Evolutionary conservation across 2,888 invertebrate species (phyloP).

Genomic region (Auanema freiburgensis): DNA sequence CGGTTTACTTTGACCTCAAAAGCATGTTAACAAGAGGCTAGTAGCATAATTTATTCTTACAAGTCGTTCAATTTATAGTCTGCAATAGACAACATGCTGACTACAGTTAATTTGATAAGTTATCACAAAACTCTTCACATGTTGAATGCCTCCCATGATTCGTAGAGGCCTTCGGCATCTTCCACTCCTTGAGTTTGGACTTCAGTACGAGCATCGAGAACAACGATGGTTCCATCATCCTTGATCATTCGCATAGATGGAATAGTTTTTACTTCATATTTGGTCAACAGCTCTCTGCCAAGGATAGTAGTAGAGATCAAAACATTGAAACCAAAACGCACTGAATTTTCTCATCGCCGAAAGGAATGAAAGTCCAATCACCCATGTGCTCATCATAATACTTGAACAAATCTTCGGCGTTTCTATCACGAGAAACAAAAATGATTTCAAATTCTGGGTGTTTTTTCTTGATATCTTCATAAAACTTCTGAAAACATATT

Average conservation of each 20-base stretch:
- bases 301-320: too few relatives aligned
- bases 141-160: constrained; percentile 42
- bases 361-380: constrained; percentile 55
- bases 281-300: constrained; percentile 37
- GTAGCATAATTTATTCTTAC: too few relatives aligned
- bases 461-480: constrained; percentile 49
- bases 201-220: constrained; percentile 67
- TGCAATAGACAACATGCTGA: too few relatives aligned
- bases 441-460: constrained; percentile 60
- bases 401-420: constrained; percentile 46
- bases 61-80: too few relatives aligned
- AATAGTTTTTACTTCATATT: constrained; percentile 62
- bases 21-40: too few relatives aligned
- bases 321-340: too few relatives aligned
- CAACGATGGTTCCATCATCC: constrained; percentile 66
- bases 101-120: too few relatives aligned
- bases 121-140: too few relatives aligned
- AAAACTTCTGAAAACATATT: constrained; percentile 40
- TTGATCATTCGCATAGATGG: constrained; percentile 67
- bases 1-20: too few relatives aligned
- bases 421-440: constrained; percentile 58
- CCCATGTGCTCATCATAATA: constrained; percentile 60
- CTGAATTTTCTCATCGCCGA: constrained; percentile 54
- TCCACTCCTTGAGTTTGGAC: constrained; percentile 58
- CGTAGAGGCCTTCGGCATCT: constrained; percentile 34